Evolutionary conservation across 2,797 vertebrate genomes (phyloP).

Genomic region (Hemitrygon akajei): DNA sequence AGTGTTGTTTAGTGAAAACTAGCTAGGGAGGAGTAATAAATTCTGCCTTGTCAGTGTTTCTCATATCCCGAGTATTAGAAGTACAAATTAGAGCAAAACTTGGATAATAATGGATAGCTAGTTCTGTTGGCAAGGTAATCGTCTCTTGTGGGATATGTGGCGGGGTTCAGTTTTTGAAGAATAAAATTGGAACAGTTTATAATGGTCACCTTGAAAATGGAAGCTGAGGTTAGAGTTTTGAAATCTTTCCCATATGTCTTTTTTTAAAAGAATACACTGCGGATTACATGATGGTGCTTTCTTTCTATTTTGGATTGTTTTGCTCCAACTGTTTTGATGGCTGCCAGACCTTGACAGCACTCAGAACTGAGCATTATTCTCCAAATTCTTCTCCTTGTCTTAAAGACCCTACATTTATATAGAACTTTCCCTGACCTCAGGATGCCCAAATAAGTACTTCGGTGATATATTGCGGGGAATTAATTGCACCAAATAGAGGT

Average conservation of each 20-base stretch:
- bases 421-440: neutral
- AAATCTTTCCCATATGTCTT: neutral
- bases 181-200: neutral
- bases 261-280: neutral
- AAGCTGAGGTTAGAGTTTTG: neutral
- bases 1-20: neutral
- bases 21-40: neutral
- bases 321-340: neutral
- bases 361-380: neutral
- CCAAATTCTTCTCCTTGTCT: neutral
- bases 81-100: neutral
- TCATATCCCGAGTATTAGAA: neutral
- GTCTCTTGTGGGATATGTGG: neutral
- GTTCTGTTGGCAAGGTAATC: neutral
- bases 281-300: neutral
- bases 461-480: neutral
- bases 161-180: neutral
- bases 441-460: no score
- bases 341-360: no score
- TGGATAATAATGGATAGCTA: neutral
- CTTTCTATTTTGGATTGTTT: neutral
- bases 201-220: neutral
- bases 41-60: slow-evolving; percentile 19
- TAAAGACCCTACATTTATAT: neutral
- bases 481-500: neutral